These are phyloP conservation scores for Margarornis squamiger DNA, from an alignment of 2,797 vertebrate genomes.

Conservation along the genomic window DNA sequence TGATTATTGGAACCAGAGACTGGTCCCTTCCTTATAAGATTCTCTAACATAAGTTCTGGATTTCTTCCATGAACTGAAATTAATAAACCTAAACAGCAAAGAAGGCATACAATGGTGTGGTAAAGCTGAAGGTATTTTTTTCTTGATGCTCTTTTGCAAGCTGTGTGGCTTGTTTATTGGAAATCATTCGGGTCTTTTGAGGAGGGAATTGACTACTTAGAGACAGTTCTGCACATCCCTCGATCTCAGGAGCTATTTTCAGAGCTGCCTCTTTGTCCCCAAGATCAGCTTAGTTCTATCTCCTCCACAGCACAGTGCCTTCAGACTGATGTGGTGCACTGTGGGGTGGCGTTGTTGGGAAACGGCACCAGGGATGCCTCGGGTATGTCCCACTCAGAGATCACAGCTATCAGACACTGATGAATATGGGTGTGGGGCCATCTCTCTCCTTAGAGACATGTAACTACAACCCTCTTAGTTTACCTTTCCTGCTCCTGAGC, in stretches of 20 bases:
- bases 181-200: neutral
- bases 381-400: accelerated
- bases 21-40: neutral
- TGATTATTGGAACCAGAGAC: neutral
- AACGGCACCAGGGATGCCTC: accelerated
- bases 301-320: neutral
- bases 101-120: neutral
- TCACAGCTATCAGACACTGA: neutral
- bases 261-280: neutral
- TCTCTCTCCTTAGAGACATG: neutral
- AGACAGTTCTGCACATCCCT: neutral
- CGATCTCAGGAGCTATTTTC: neutral
- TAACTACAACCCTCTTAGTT: neutral
- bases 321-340: neutral
- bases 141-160: neutral
- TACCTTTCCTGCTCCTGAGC: neutral
- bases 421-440: neutral
- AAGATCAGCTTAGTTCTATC: neutral
- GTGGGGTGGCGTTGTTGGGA: neutral
- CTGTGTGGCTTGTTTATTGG: accelerated
- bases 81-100: neutral
- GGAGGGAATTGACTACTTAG: neutral
- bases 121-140: neutral
- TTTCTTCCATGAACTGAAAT: neutral
- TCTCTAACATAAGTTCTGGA: neutral